Evolutionary conservation across 2,113 vertebrate genomes (phyloP).

Genomic region (Corythaeola cristata): DNA sequence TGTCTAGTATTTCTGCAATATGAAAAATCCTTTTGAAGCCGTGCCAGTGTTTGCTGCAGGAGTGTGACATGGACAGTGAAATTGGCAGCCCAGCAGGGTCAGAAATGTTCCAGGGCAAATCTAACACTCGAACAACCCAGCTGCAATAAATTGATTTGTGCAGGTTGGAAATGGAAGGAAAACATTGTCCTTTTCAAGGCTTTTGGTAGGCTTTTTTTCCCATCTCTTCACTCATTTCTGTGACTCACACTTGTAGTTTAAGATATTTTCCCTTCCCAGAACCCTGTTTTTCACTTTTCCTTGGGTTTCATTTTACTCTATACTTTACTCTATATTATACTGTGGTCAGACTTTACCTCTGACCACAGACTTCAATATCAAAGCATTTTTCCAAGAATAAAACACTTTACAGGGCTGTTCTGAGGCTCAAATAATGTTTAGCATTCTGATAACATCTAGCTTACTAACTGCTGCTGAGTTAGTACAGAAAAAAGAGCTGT

Average conservation of each 20-base stretch:
- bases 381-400: background rate
- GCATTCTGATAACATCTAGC: background rate
- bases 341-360: background rate
- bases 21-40: background rate
- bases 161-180: background rate
- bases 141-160: background rate
- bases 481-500: background rate
- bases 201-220: background rate
- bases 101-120: constrained; percentile 12
- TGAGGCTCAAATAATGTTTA: background rate
- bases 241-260: background rate
- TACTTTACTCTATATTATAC: background rate
- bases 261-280: background rate
- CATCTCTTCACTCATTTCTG: background rate
- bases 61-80: background rate
- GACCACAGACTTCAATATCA: background rate
- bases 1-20: background rate
- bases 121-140: background rate
- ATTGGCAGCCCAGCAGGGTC: background rate
- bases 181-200: background rate
- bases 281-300: background rate
- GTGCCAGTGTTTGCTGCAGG: background rate
- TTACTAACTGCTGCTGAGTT: background rate
- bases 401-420: background rate
- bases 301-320: background rate